Base-by-base conservation (phyloP, 2,888 invertebrate species). In the Dicyrtomina minuta region DNA sequence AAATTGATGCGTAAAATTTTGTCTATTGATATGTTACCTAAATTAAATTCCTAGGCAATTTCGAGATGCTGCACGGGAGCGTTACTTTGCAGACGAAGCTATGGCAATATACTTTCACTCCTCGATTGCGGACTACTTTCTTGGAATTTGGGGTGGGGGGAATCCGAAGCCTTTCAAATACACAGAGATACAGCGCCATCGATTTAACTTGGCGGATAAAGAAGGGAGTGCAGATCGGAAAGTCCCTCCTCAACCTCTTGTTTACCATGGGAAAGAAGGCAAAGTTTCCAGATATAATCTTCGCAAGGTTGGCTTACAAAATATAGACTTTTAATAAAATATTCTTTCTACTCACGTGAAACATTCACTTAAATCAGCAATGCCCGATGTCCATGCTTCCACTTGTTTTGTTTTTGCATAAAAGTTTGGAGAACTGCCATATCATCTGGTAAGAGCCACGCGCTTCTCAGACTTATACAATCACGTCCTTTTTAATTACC, bases 101-200 rank as follows among this genome's bases (percentile, higher is more conserved):
- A 93, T 96, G 90, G 92, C 95, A 0, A 90, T 90, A 83, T 95
- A 96, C 81, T 96, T 97, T 81, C 98, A 99, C 81, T 96, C 96
- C 0, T 93, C 93, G 85, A 95, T 97, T 75, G 96, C 98, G 1
- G 98, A 99, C 83, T 99, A 98, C 81, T 99, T 95, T 81, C 84
- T 97, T 24, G 97, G 97, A 0, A 93, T 94, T 68, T 97, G 96
- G 96, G 97, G 96, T 0, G 93, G 94, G 0, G 96, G 96, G 0
- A 88, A 85, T 39, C 91, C 96, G 0, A 13, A 86, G 75, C 86
- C 86, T 0, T 97, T 96, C 80, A 95, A 94, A 80, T 99, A 93
- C 80, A 97, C 97, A 0, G 97, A 97, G 83, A 93, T 96, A 74
- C 98, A 98, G 81, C 86, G 95, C 39, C 95, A 96, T 81, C 87